These are phyloP conservation scores for Chrysolina americana DNA, from an alignment of 2,888 invertebrate species.

Conservation along the genomic window DNA sequence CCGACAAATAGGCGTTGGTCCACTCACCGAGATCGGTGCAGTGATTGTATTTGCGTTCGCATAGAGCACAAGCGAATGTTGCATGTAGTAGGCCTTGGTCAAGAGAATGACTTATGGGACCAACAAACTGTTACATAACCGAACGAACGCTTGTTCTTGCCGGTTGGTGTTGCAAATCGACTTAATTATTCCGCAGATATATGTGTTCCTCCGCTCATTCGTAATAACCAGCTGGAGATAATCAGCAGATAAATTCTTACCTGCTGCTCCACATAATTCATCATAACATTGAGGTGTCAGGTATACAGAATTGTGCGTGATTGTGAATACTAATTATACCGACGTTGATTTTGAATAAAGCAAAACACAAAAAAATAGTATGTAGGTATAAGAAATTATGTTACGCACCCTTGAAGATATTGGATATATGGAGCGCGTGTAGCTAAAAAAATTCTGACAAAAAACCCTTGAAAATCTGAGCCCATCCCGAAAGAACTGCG, in stretches of 20 bases:
- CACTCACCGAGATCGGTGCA: constrained; percentile 16
- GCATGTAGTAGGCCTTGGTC: constrained; percentile 29
- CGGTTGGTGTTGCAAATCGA: constrained; percentile 22
- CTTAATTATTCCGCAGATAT: constrained; percentile 20
- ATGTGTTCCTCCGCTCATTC: constrained; percentile 7
- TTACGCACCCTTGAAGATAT: too few species aligned
- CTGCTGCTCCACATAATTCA: constrained; percentile 12
- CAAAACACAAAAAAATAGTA: too few species aligned
- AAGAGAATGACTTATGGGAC: constrained; percentile 28
- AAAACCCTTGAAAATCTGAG: too few species aligned
- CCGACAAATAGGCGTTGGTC: constrained; percentile 7
- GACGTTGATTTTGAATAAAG: too few species aligned
- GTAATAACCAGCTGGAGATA: constrained; percentile 18
- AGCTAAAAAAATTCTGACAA: too few species aligned
- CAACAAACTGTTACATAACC: constrained; percentile 27
- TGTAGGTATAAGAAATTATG: too few species aligned
- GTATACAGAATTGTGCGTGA: neutral
- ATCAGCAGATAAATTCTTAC: constrained; percentile 14
- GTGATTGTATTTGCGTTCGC: constrained; percentile 21
- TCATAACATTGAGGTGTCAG: neutral
- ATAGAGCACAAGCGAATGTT: constrained; percentile 25
- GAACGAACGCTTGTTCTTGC: neutral
- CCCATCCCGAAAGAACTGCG: too few species aligned
- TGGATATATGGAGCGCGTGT: too few species aligned
- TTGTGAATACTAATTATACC: too few species aligned